Conservation (phyloP, 2,888 invertebrate species). For the Macrosiphum euphorbiae region DNA sequence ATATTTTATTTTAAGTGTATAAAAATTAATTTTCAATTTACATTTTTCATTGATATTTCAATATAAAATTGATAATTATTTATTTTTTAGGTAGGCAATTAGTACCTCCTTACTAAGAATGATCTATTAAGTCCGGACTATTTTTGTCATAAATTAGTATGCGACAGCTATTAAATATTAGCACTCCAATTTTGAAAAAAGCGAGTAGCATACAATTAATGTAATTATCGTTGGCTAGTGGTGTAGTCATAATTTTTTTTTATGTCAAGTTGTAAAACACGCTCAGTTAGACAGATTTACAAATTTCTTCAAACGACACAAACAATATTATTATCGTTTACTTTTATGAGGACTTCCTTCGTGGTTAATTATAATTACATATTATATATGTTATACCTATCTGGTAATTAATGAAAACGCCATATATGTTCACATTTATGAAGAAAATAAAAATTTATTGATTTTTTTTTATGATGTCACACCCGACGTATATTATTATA, state of each 20-base stretch:
- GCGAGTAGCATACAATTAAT: neutral
- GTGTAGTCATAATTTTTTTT: neutral
- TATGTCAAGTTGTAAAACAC: neutral
- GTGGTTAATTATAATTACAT: neutral
- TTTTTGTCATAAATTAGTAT: neutral
- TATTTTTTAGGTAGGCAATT: neutral
- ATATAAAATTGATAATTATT: neutral
- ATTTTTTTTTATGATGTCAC: neutral
- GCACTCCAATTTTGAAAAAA: neutral
- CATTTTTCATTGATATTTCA: neutral
- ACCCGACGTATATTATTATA: neutral
- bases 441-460: neutral
- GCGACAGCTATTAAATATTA: neutral
- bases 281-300: neutral
- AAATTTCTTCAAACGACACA: neutral
- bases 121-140: neutral
- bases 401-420: neutral
- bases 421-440: neutral
- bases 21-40: neutral
- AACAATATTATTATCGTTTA: slow-evolving; percentile 9
- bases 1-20: neutral
- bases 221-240: neutral
- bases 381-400: neutral
- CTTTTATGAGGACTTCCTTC: neutral
- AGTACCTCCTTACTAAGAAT: neutral